A percentile compares a stretch with the other conserved stretches of the same genome.
phyloP scores from a whole-genome alignment of 2,113 vertebrate species.

The Limanda limanda region DNA sequence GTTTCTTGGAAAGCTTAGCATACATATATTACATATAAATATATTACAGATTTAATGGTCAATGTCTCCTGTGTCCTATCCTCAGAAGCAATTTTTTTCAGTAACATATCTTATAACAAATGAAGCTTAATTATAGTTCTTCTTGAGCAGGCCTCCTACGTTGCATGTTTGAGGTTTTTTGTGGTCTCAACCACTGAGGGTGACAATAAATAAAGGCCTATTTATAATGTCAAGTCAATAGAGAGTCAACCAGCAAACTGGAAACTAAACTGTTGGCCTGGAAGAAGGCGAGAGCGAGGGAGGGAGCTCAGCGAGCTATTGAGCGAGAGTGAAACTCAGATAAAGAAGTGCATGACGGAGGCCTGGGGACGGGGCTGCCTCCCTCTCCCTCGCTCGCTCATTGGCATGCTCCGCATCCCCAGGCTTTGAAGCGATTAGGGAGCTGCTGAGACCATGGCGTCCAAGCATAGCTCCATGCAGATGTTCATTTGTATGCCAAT shows the following conservation, averaged over 20 bases:
- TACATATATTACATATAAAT: no score
- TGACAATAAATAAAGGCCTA: slow-evolving; percentile 47
- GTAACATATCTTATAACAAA: no score
- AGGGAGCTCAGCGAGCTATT: slow-evolving; percentile 14
- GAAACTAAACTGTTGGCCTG: slow-evolving; percentile 68
- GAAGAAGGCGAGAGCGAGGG: slow-evolving; percentile 48
- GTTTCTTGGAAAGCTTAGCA: background rate
- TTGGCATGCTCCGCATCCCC: slow-evolving; percentile 72
- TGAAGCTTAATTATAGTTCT: no score
- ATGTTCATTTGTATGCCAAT: slow-evolving; percentile 83
- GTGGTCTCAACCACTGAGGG: slow-evolving; percentile 33
- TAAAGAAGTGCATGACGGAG: slow-evolving; percentile 65
- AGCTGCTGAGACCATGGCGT: slow-evolving; percentile 52
- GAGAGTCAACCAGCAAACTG: slow-evolving; percentile 56
- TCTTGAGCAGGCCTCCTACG: no score
- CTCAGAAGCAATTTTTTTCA: no score
- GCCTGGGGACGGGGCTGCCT: slow-evolving; percentile 65
- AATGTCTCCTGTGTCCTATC: no score
- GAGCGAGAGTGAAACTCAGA: slow-evolving; percentile 56
- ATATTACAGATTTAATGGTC: no score
- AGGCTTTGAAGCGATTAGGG: slow-evolving; percentile 78
- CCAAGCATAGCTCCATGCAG: slow-evolving; percentile 76
- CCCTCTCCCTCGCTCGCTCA: slow-evolving; percentile 39
- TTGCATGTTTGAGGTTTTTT: slow-evolving; percentile 13
- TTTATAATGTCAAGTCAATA: slow-evolving; percentile 67